Conservation (phyloP, 2,797 vertebrate species). For the Leptatherina wallacei region DNA sequence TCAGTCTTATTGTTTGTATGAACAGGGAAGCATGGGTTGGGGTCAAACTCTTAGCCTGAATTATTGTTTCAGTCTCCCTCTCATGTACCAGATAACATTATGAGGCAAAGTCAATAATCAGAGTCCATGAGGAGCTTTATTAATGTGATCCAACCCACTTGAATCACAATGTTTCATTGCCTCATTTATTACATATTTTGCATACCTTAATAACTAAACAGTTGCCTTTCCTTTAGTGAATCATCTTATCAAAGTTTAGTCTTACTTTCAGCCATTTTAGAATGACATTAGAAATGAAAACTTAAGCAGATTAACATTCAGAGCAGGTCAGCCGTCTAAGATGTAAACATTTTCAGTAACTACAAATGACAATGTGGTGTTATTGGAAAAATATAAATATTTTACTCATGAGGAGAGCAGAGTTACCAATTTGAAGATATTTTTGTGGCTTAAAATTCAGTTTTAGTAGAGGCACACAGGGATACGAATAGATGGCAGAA, state of each 20-base stretch:
- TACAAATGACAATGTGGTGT: too few relatives aligned
- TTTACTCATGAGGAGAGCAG: too few relatives aligned
- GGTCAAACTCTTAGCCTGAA: not conserved
- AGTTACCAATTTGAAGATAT: not conserved
- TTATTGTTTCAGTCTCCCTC: not conserved
- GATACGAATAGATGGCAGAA: conserved; percentile 68
- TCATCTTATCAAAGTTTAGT: not conserved
- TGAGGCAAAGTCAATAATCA: not conserved
- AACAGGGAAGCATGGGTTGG: not conserved
- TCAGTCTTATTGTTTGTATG: not conserved
- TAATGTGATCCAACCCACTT: not conserved
- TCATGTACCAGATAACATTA: not conserved
- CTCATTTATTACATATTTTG: not conserved
- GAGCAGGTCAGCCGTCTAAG: too few relatives aligned
- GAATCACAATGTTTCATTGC: not conserved
- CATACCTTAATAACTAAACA: not conserved
- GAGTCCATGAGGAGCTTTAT: not conserved
- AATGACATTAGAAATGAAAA: not conserved
- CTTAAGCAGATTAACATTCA: not conserved
- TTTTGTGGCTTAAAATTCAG: conserved; percentile 46
- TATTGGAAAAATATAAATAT: too few relatives aligned
- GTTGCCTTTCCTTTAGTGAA: not conserved
- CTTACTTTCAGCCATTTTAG: too few relatives aligned
- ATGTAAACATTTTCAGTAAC: too few relatives aligned
- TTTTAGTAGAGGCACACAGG: conserved; percentile 65